Evolutionary conservation across 1,140 invertebrate species (phyloP).

Genomic region (Brachystomella parvula): DNA sequence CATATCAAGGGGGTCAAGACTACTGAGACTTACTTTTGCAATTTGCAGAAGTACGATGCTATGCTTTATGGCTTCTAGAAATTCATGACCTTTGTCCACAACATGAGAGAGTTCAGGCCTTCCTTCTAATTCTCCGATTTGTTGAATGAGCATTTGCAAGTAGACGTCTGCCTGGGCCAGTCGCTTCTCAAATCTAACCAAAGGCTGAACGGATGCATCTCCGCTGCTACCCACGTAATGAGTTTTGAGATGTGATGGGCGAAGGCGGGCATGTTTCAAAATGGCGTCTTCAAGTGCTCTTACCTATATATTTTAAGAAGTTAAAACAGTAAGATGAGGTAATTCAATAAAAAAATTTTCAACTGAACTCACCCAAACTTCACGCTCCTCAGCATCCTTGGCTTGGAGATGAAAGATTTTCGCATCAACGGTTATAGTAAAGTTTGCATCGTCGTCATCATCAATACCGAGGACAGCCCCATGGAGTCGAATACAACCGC

Average conservation of each 20-base stretch:
- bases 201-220: conserved; percentile 23
- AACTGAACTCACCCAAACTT: conserved; percentile 68
- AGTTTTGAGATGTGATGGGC: conserved; percentile 19
- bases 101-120: conserved; percentile 33
- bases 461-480: conserved; percentile 97
- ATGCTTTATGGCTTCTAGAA: conserved; percentile 91
- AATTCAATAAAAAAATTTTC: background rate
- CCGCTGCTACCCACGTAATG: conserved; percentile 24
- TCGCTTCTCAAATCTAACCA: conserved; percentile 67
- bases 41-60: conserved; percentile 95
- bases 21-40: conserved; percentile 65
- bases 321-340: background rate
- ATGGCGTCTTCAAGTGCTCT: conserved; percentile 90
- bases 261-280: conserved; percentile 57
- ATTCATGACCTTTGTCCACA: conserved; percentile 45
- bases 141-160: conserved; percentile 90
- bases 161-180: conserved; percentile 92
- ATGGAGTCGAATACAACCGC: conserved; percentile 87
- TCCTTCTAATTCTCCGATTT: conserved; percentile 57
- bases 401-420: conserved; percentile 99
- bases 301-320: conserved; percentile 48
- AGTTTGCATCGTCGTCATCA: conserved; percentile 97
- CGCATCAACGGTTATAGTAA: conserved; percentile 96
- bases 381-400: conserved; percentile 82
- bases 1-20: too few species aligned